Conservation (phyloP, 2,113 vertebrate genomes). For the Genyomyrus donnyi region DNA sequence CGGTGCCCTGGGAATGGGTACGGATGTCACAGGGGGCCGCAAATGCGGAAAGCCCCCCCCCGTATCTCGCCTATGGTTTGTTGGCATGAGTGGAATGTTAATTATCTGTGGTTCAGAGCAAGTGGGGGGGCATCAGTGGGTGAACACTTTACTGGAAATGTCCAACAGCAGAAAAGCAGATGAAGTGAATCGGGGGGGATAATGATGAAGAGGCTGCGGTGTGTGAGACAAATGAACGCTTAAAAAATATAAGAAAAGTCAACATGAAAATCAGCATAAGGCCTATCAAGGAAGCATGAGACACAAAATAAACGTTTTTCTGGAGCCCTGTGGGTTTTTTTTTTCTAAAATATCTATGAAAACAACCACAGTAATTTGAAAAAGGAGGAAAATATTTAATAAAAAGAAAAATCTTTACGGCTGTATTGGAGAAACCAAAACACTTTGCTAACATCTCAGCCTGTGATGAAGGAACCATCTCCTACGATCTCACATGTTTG, state of each 20-base stretch:
- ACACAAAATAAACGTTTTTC: not conserved
- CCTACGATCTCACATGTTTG: not conserved
- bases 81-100: slow-evolving; percentile 63
- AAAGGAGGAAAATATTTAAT: not conserved
- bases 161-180: not conserved
- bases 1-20: not conserved
- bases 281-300: not conserved
- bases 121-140: not conserved
- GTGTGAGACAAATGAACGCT: not conserved
- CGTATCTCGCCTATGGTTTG: slow-evolving; percentile 41
- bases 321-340: not conserved
- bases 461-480: not conserved
- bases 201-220: not conserved
- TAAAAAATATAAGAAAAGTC: not conserved
- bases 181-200: not conserved
- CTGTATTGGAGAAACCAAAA: not conserved
- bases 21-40: not conserved
- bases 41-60: not conserved
- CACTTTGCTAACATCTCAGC: not conserved
- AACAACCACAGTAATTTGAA: not conserved
- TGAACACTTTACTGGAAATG: not conserved
- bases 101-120: slow-evolving; percentile 33
- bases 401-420: not conserved
- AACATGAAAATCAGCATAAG: not conserved
- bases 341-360: not conserved